Percentiles rank a stretch among this genome's conserved stretches.
Conservation (phyloP, 1,140 invertebrate genomes). For the Caenorhabditis elegans region DNA sequence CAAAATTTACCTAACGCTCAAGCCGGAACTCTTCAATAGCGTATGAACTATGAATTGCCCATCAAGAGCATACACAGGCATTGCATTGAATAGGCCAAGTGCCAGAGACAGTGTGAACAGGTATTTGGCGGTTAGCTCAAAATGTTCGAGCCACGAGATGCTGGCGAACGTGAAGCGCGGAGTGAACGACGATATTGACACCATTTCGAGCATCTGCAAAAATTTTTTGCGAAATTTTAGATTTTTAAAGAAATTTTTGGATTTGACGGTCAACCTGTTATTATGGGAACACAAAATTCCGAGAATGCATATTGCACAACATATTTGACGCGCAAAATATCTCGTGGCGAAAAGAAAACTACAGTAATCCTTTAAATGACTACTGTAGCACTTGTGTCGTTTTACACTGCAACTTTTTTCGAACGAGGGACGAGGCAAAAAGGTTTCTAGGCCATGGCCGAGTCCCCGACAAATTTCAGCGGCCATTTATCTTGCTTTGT, state of each 20-base stretch:
- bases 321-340: no score
- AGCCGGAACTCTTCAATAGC: conserved; percentile 50
- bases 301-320: no score
- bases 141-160: neutral
- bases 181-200: conserved; percentile 5
- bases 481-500: no score
- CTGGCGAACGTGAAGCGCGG: conserved; percentile 7
- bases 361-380: no score
- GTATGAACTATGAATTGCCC: conserved; percentile 70
- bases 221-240: neutral
- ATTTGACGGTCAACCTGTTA: no score
- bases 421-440: no score
- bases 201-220: conserved; percentile 20
- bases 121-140: conserved; percentile 66
- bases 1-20: neutral
- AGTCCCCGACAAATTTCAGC: no score
- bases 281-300: no score
- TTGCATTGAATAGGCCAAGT: conserved; percentile 83
- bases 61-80: conserved; percentile 89
- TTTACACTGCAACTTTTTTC: no score
- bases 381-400: no score
- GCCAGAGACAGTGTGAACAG: conserved; percentile 86
- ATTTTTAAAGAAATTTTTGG: neutral
- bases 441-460: no score
- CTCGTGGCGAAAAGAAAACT: no score